Base-by-base conservation (phyloP, 2,113 vertebrate species). In the Chrysemys picta region DNA sequence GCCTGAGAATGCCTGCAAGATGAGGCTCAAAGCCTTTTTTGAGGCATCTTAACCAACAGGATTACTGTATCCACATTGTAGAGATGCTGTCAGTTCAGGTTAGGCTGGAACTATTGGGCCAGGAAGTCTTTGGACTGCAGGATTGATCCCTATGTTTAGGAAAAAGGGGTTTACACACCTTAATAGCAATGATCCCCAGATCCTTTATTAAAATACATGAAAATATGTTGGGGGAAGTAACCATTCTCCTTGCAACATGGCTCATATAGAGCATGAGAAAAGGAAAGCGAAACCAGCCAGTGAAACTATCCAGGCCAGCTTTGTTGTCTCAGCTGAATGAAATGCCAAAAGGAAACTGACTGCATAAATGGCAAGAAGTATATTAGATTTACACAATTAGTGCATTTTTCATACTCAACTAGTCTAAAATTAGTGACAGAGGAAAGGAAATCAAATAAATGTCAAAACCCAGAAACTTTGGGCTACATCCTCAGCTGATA, bases 181-280 rank as follows among this genome's bases (percentile, higher is more conserved):
- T 0, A 3, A 9, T 38, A 3, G 13, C 9, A 0, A 0, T 3
- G 14, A 80, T 35, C 62, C 62, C 13, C 13, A 22, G 9, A 24
- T 38, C 38, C 10, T 75, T 42, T 42, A 12, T 75, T 24, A 42
- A 75, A 75, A 42, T 75, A 42, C 38, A 75, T 75, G 69, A 42
- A 75, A 42, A 42, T 75, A 42, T 16, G 10, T 24, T 75, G 21
- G n/a, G 38, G 38, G 22, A 75, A 75, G 69, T 38, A 75, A 24
- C n/a, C 10, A 42, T 75, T 75, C n/a, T 22, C n/a, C 10, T 72
- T 72, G 31, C 17, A 22, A 72, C 8, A 9, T 72, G 35, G 9
- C 38, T 75, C 19, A 24, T 24, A 5, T 7, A 11, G 69, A 42
- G 38, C 69, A 38, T 75, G 38, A 82, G 16, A 45, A 10, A 45